Evolutionary conservation across 30 jellyfish, hydroid and myxozoan species (phyloP).

Genomic region (Hydractinia echinata): DNA sequence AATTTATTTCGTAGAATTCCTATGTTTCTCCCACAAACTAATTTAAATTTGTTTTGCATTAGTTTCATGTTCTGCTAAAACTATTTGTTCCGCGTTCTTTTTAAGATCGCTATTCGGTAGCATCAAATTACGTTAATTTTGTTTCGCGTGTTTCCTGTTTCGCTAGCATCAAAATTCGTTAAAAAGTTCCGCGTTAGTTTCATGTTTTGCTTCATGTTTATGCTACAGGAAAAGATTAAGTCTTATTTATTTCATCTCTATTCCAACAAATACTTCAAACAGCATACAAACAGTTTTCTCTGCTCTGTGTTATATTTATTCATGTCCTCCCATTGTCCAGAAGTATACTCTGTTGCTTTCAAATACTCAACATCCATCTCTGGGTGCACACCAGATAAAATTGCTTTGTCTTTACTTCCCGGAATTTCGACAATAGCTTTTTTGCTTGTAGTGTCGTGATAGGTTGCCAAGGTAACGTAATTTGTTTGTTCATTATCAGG

Average conservation of each 20-base stretch:
- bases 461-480: slow-evolving; percentile 26
- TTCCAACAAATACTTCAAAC: neutral
- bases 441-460: slow-evolving; percentile 41
- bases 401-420: slow-evolving; percentile 49
- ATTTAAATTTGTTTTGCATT: too few species aligned
- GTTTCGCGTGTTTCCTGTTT: too few species aligned
- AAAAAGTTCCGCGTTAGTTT: too few species aligned
- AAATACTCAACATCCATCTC: slow-evolving; percentile 46
- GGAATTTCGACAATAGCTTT: slow-evolving; percentile 49
- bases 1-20: too few species aligned
- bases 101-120: too few species aligned
- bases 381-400: slow-evolving; percentile 87
- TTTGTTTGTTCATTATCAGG: slow-evolving; percentile 21
- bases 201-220: too few species aligned
- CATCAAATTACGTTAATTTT: too few species aligned
- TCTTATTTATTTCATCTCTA: neutral
- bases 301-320: neutral
- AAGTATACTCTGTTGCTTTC: slow-evolving; percentile 6
- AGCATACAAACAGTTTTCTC: neutral
- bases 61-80: too few species aligned
- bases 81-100: too few species aligned
- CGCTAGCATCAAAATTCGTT: too few species aligned
- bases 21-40: too few species aligned
- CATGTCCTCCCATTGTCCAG: slow-evolving; percentile 25
- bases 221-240: too few species aligned